Conservation (phyloP, 2,113 vertebrate genomes). For the Riparia riparia region DNA sequence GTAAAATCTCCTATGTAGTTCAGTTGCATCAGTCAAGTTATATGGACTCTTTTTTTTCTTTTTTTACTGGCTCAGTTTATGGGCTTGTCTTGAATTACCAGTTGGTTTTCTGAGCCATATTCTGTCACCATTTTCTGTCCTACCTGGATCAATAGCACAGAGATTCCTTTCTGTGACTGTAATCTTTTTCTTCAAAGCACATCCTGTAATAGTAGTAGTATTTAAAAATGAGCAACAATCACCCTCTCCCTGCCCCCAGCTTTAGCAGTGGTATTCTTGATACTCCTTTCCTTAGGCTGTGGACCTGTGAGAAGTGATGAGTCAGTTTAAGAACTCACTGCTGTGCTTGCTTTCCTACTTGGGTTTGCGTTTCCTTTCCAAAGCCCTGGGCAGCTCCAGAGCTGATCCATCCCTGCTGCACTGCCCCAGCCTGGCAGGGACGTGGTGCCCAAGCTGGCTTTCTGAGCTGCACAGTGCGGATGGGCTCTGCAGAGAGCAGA, state of each 20-base stretch:
- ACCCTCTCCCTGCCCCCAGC: neutral
- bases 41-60: neutral
- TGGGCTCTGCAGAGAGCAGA: neutral
- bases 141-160: neutral
- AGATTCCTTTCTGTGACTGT: neutral
- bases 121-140: neutral
- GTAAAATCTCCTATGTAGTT: neutral
- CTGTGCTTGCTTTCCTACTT: neutral
- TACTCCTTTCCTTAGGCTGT: neutral
- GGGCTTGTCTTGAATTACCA: neutral
- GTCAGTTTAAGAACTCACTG: neutral
- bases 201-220: neutral
- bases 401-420: rapidly evolving
- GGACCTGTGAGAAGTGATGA: neutral
- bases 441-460: neutral
- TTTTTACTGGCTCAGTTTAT: neutral
- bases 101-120: neutral
- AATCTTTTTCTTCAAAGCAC: neutral
- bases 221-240: neutral
- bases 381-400: rapidly evolving
- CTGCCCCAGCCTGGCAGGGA: neutral
- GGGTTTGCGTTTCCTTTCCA: neutral
- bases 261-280: neutral
- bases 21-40: neutral
- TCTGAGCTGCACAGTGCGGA: neutral